Base-by-base conservation (phyloP, 1,140 invertebrate species). In the Drosophila ironensis region DNA sequence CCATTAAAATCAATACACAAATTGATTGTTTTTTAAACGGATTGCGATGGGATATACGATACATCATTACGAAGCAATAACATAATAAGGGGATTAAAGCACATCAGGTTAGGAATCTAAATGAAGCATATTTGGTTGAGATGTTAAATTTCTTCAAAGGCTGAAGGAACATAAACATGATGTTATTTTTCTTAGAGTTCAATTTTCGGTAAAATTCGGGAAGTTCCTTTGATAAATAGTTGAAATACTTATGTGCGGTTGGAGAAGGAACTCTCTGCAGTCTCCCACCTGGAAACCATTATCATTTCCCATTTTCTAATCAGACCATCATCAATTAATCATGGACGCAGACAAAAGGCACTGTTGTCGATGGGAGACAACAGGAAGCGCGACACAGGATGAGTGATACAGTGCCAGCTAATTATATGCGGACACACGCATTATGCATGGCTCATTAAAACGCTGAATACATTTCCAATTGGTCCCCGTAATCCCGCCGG, bases 391-490 rank as follows among this genome's bases (percentile, higher is more conserved):
- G 20, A 51, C 8, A 20, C 24, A 37, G 59, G 42, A 45, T 41
- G 25, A n/a, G 11, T 37, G 44, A 25, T 53, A 71, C 50, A 77
- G 67, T 78, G 74, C 16, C 53, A 52, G 68, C 74, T 77, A 77
- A 77, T 77, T 77, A 61, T 77, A 77, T 72, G 74, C 68, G 60
- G 57, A 64, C 60, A 72, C 35, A 60, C 59, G 44, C 72, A 76
- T 76, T 71, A 72, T 76, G 68, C 48, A 77, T 76, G 67, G 67
- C 73, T 76, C 72, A 76, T 77, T 76, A 77, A 76, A 67, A 22
- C 73, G 67, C 64, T 60, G 59, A 77, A 63, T 77, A 67, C 73
- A 77, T 77, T 71, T 77, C 74, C 74, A 68, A 78, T 73, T 74
- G 64, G 40, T 40, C 54, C 57, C 44, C 72, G 35, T 51, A 78